Evolutionary conservation across 1,140 invertebrate species (phyloP).

Genomic region (Papilio machaon): DNA sequence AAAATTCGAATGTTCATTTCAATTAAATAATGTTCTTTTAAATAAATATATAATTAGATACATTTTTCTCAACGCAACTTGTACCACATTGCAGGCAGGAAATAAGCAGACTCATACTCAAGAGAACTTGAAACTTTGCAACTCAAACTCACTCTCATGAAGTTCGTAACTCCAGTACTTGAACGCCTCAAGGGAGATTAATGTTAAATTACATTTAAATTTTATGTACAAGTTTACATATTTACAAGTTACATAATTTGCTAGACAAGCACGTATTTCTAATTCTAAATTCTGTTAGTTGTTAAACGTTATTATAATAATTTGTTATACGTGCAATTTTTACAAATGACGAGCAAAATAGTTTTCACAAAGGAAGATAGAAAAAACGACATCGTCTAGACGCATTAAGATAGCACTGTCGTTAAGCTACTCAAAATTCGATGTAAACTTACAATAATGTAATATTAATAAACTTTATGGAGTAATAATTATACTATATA

Average conservation of each 20-base stretch:
- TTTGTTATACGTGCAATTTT: not conserved
- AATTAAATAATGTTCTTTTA: no score
- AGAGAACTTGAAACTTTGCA: not conserved
- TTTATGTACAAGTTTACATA: not conserved
- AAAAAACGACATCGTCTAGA: not conserved
- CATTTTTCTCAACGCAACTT: not conserved
- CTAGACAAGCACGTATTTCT: no score
- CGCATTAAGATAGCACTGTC: constrained; percentile 1
- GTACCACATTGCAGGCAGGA: not conserved
- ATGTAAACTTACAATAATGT: not conserved
- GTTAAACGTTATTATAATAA: not conserved
- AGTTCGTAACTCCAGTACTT: not conserved
- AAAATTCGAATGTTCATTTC: no score
- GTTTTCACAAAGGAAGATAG: not conserved
- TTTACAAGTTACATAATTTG: not conserved
- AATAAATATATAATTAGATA: no score
- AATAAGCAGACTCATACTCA: not conserved
- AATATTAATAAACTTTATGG: not conserved
- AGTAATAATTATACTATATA: not conserved
- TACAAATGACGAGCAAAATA: not conserved
- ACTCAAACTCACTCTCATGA: not conserved
- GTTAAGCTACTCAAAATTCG: not conserved
- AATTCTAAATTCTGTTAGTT: not conserved
- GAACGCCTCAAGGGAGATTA: not conserved
- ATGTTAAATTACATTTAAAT: no score